phyloP scores from a whole-genome alignment of 1,140 invertebrate species.

The Solen grandis region DNA sequence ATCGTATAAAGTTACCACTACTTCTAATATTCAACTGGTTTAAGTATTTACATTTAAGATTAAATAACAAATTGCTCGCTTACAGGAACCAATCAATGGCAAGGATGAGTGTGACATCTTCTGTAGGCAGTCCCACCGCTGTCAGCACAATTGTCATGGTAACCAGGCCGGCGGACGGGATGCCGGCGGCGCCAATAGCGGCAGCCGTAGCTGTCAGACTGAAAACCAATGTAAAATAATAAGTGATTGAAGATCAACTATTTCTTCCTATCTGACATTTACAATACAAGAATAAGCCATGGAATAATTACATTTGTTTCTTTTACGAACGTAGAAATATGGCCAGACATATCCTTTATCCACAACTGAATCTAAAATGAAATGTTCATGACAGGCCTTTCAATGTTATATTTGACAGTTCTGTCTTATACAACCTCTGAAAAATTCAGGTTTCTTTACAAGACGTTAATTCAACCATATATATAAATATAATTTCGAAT shows the following conservation, averaged over 20 bases:
- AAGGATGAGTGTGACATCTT: slow-evolving; percentile 96
- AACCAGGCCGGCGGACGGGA: slow-evolving; percentile 92
- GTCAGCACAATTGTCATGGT: slow-evolving; percentile 98
- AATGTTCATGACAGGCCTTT: too few species aligned
- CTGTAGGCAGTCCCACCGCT: slow-evolving; percentile 94
- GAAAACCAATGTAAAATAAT: slow-evolving; percentile 1
- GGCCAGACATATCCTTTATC: too few species aligned
- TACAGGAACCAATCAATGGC: slow-evolving; percentile 98
- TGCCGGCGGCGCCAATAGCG: slow-evolving; percentile 94
- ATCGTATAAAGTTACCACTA: too few species aligned
- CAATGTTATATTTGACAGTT: too few species aligned
- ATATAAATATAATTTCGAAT: too few species aligned
- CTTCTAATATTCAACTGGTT: too few species aligned
- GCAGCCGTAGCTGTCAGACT: slow-evolving; percentile 75
- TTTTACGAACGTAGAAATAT: too few species aligned
- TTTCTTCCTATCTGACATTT: neutral
- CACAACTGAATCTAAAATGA: too few species aligned
- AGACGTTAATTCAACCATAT: too few species aligned
- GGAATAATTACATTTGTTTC: neutral
- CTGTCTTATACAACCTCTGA: too few species aligned
- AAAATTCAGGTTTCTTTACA: too few species aligned
- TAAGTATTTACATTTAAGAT: too few species aligned
- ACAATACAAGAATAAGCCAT: neutral
- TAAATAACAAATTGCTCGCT: slow-evolving; percentile 82
- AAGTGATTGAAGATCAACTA: neutral